Evolutionary conservation across 2,113 vertebrate species (phyloP).

Genomic region (Crocuta crocuta): DNA sequence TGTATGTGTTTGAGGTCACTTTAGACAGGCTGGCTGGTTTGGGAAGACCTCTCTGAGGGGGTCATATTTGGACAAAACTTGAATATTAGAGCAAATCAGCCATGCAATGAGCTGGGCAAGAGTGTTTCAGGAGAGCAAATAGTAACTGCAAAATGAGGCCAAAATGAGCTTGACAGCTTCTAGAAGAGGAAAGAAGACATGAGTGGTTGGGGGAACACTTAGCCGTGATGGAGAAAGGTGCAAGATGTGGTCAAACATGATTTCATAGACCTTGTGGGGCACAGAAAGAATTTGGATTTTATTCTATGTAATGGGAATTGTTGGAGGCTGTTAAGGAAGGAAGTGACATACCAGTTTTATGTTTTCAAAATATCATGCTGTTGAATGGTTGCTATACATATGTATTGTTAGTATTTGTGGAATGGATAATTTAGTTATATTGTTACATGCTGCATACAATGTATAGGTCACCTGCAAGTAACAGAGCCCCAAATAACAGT

Average conservation of each 20-base stretch:
- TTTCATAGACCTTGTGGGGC: neutral
- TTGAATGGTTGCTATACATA: neutral
- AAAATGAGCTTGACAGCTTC: neutral
- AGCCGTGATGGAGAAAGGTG: neutral
- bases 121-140: slow-evolving; percentile 11
- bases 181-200: neutral
- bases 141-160: neutral
- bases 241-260: neutral
- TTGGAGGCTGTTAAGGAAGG: neutral
- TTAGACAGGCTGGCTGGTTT: neutral
- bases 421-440: neutral
- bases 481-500: neutral
- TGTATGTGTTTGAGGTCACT: neutral
- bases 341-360: neutral
- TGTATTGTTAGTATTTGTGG: neutral
- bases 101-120: neutral
- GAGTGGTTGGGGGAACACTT: neutral
- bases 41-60: neutral
- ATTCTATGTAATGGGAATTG: neutral
- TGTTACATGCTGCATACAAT: neutral
- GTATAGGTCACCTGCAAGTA: neutral
- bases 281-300: neutral
- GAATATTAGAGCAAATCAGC: neutral
- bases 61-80: neutral
- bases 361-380: neutral